Base-by-base conservation (phyloP, 1,140 invertebrate species). In the Bombyx mandarina region DNA sequence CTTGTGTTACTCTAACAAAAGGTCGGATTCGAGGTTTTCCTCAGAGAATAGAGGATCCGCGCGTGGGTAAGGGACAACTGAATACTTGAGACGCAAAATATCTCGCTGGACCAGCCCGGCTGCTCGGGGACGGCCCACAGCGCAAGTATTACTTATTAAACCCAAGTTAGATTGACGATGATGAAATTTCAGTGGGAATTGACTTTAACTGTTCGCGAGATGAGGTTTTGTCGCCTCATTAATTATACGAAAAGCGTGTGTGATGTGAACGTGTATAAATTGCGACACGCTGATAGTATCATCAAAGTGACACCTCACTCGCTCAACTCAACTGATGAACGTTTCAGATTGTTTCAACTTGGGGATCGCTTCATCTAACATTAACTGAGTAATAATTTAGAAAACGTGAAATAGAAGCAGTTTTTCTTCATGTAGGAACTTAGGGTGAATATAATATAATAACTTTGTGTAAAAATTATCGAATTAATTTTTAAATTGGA, bases 181-280 rank as follows among this genome's bases (percentile, higher is more conserved):
- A 85, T 83, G 81, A 79, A 86, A 85, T 86, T 86, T 83, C 82
- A 76, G 62, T 81, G 83, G 83, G 82, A 86, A 85, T 86, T 86
- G 81, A 83, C 76, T 85, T 75, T 74, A 81, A 83, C 76, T 79
- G 74, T 69, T 73, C 65, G 62, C 63, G 73, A 77, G 77, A 83
- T 80, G 77, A 79, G 77, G 78, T 86, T 82, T 76, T 77, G 73
- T 76, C 70, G 71, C 61, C 62, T 74, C 70, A 79, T 83, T 79
- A 80, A 80, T 77, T 78, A 77, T 81, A 63, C 57, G 58, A 50
- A 63, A 63, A 57, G 51, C 57, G 58, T 63, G 58, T 60, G 56
- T 51, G 58, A 54, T 8, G 53, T 57, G 51, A 62, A 54, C 62
- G 58, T 46, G 54, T 56, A 60, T 55, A 63, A 63, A 63, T 63